Evolutionary conservation across 2,113 vertebrate species (phyloP).

Genomic region (Albula goreensis): DNA sequence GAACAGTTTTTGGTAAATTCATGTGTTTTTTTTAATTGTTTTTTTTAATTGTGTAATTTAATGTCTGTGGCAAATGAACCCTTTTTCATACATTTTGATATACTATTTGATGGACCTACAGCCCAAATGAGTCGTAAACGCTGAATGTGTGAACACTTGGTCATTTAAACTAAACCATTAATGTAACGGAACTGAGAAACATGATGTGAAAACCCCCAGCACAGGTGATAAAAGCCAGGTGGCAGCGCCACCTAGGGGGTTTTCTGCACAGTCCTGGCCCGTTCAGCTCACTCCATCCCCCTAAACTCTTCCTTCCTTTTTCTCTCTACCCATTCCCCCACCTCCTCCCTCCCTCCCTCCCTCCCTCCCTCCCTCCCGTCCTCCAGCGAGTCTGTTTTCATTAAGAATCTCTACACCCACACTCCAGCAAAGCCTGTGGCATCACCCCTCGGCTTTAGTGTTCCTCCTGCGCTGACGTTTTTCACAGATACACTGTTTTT

Average conservation of each 20-base stretch:
- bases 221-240: slow-evolving; percentile 12
- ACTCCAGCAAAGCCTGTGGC: neutral
- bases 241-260: slow-evolving; percentile 13
- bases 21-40: too few species aligned
- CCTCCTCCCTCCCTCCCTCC: slow-evolving; percentile 8
- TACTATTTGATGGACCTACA: too few species aligned
- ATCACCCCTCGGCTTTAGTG: neutral
- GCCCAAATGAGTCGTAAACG: too few species aligned
- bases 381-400: neutral
- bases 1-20: too few species aligned
- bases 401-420: neutral
- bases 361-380: neutral
- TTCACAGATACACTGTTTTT: neutral
- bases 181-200: too few species aligned
- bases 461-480: neutral
- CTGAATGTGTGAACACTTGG: too few species aligned
- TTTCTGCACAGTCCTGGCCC: neutral
- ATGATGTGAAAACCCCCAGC: too few species aligned
- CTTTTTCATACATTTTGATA: too few species aligned
- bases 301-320: neutral
- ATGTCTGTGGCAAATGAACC: too few species aligned
- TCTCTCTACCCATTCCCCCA: neutral
- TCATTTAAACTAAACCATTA: too few species aligned
- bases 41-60: too few species aligned
- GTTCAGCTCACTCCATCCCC: neutral